Conservation (phyloP, 2,888 invertebrate species). For the Chrysopilus asiliformis region DNA sequence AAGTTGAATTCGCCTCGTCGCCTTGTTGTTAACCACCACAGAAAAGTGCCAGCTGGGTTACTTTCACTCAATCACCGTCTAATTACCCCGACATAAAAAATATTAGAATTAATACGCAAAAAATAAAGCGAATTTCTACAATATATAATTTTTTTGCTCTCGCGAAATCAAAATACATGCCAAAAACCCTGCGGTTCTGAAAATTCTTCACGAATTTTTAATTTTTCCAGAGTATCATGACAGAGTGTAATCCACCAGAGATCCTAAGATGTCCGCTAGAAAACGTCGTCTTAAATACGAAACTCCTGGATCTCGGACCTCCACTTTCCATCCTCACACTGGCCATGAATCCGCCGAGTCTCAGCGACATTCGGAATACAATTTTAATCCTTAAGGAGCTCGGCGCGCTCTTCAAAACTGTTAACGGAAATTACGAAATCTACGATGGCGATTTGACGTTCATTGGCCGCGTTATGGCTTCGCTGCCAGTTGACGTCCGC, state of each 20-base stretch:
- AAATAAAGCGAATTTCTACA: no score
- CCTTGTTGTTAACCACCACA: no score
- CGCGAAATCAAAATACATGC: no score
- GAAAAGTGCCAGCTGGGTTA: no score
- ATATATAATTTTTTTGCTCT: no score
- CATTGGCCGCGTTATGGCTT: constrained; percentile 70
- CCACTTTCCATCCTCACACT: constrained; percentile 65
- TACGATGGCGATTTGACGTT: constrained; percentile 80
- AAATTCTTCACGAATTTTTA: constrained; percentile 6
- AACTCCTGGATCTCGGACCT: constrained; percentile 69
- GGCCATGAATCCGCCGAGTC: constrained; percentile 76
- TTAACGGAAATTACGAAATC: constrained; percentile 38
- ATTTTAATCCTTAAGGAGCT: constrained; percentile 71
- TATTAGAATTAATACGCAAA: no score
- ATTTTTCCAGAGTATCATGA: constrained; percentile 36
- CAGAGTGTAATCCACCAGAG: constrained; percentile 52
- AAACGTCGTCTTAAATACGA: constrained; percentile 63
- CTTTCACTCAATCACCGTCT: no score
- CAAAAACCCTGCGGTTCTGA: no score
- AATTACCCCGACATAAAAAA: no score
- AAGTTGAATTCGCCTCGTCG: no score
- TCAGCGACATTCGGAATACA: constrained; percentile 66
- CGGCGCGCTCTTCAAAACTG: constrained; percentile 60
- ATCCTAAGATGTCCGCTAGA: constrained; percentile 72
- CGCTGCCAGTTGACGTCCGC: constrained; percentile 68